phyloP scores from a whole-genome alignment of 2,797 vertebrate species.

The Yasuhikotakia modesta region DNA sequence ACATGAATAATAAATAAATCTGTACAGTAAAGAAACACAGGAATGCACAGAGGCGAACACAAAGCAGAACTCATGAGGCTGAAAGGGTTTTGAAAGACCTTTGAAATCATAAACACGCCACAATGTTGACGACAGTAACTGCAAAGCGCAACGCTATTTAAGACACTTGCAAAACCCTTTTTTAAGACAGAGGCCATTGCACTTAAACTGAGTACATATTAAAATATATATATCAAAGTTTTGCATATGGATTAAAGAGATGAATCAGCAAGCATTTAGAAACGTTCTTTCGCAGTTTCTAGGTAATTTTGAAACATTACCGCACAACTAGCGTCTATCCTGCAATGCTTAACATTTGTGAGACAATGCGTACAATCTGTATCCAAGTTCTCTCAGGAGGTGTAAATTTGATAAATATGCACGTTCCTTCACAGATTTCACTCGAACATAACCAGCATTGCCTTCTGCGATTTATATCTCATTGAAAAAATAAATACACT shows the following conservation, averaged over 20 bases:
- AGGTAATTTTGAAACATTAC: not conserved
- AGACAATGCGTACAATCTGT: slow-evolving; percentile 9
- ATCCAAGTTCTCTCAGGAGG: slow-evolving; percentile 26
- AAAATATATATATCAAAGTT: not conserved
- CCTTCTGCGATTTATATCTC: slow-evolving; percentile 18
- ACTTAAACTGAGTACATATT: not conserved
- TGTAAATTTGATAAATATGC: slow-evolving; percentile 40
- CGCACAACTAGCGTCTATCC: not conserved
- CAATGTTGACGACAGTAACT: not conserved
- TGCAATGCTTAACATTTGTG: not conserved
- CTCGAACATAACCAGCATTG: slow-evolving; percentile 23
- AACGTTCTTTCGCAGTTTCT: not conserved
- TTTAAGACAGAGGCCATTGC: not conserved
- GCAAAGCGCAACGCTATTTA: not conserved
- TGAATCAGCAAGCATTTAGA: not conserved
- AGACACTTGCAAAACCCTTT: slow-evolving; percentile 1
- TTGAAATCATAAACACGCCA: not conserved
- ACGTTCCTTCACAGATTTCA: slow-evolving; percentile 25
- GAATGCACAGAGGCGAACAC: slow-evolving; percentile 10
- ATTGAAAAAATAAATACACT: slow-evolving; percentile 28
- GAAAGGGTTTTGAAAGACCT: slow-evolving; percentile 18
- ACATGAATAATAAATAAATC: slow-evolving; percentile 60
- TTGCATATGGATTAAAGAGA: slow-evolving; percentile 13
- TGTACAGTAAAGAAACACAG: slow-evolving; percentile 52
- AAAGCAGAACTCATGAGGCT: slow-evolving; percentile 12